Conservation (phyloP, 2,888 invertebrate genomes). For the Drosophila kokeensis region DNA sequence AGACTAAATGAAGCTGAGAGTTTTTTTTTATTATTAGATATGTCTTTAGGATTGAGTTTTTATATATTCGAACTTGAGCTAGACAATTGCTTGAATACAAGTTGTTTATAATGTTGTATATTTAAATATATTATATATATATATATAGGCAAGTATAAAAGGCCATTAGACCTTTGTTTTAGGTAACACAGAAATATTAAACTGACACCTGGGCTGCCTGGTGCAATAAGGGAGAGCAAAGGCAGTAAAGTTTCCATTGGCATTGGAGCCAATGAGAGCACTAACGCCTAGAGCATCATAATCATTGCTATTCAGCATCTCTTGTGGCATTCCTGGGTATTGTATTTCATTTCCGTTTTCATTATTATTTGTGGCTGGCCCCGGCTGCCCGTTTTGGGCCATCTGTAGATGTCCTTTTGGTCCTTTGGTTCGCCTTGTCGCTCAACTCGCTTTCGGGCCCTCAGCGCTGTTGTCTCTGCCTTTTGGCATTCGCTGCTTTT, state of each 20-base stretch:
- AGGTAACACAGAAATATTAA: conserved; percentile 2
- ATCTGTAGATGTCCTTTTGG: conserved; percentile 41
- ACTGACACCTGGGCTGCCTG: conserved; percentile 5
- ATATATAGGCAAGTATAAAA: background rate
- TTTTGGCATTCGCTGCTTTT: conserved; percentile 46
- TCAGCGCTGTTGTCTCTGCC: conserved; percentile 32
- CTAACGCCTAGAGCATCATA: conserved; percentile 14
- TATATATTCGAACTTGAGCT: background rate
- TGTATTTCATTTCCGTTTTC: conserved; percentile 83
- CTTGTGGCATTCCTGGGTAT: conserved; percentile 74
- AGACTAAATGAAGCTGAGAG: background rate
- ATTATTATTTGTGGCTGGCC: conserved; percentile 81
- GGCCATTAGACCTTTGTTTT: conserved; percentile 17
- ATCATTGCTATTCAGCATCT: conserved; percentile 52
- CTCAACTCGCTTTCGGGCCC: conserved; percentile 57
- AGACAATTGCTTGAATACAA: background rate
- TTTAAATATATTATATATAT: background rate
- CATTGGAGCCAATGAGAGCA: conserved; percentile 14
- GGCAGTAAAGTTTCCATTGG: conserved; percentile 47
- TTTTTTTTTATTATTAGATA: background rate
- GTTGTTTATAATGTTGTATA: background rate
- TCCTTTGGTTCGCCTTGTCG: conserved; percentile 38
- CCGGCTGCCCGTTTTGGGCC: conserved; percentile 30
- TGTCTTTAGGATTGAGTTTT: background rate
- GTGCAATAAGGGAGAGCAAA: conserved; percentile 23